Evolutionary conservation across 2,888 invertebrate species (phyloP), one percentile per base, ranked within the genome.

Genomic region (Rhagonycha fulva): DNA sequence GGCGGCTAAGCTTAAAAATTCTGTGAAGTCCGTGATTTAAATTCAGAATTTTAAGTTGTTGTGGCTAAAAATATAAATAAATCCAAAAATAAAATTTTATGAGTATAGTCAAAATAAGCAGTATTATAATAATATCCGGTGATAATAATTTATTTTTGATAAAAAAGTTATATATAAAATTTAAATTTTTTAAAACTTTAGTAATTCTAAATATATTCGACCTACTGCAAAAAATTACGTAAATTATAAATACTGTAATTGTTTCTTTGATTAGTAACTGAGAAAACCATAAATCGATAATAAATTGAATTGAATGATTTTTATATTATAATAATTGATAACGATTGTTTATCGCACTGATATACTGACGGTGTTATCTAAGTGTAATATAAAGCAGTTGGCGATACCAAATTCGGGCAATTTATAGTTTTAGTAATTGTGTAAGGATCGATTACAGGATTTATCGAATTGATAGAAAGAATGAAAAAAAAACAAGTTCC

Each of bases 401-500:
- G n/a, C 63, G 63, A n/a, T 66, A 14, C 11, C 24, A 62, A 19
- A 5, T 62, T 62, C 66, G 28, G n/a, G 28, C 67, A 11, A 9
- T 23, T n/a, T 28, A 47, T 24, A 67, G 24, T 24, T 24, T 47
- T 70, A 24, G 28, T 61, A 28, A 62, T 9, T 70, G 24, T 62
- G 60, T 61, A 60, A 61, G 60, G 70, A 61, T 47, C 69, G 32
- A 30, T 32, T 23, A 10, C 11, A 47, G 24, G 4, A 19, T 71
- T 28, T 26, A n/a, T 62, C n/a, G 23, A 62, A 62, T 71, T 71
- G 19, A 0, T 10, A 19, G 24, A 23, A 26, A 47, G 7, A 47
- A 60, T 72, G 63, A 69, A 66, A 62, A 72, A 14, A 47, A 77
- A 72, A 61, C 19, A 75, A 62, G 71, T 66, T 30, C 94, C 94